Percentiles rank a stretch among this genome's conserved stretches.
Evolutionary conservation across 2,888 invertebrate species (phyloP).

Genomic region (Heliconius erato): DNA sequence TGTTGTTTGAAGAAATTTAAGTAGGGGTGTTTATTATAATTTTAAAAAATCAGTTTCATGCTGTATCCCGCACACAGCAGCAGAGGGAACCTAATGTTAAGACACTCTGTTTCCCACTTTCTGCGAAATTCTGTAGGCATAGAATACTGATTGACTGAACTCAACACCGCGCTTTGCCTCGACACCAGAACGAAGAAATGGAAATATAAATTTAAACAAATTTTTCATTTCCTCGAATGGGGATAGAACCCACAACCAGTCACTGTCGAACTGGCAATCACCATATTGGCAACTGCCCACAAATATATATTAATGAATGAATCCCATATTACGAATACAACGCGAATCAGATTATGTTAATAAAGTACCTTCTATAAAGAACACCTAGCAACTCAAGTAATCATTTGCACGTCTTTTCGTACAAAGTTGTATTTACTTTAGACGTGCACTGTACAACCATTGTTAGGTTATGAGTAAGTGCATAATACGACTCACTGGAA

Average conservation of each 20-base stretch:
- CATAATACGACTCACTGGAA: conserved; percentile 60
- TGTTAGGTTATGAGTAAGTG: conserved; percentile 67
- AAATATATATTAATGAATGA: conserved; percentile 46
- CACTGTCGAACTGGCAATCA: no score
- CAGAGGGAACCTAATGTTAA: no score
- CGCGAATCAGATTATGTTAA: conserved; percentile 72
- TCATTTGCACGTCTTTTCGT: neutral
- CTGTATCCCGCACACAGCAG: no score
- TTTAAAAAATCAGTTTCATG: no score
- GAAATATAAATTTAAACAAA: no score
- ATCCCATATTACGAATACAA: conserved; percentile 52
- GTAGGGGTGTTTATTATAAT: neutral
- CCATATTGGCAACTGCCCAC: neutral
- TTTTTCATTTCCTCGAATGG: no score
- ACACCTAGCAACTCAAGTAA: conserved; percentile 29
- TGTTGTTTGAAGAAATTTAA: conserved; percentile 7
- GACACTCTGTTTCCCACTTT: no score
- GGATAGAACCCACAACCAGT: no score
- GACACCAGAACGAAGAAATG: no score
- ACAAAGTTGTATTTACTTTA: conserved; percentile 2
- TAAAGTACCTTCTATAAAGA: conserved; percentile 54
- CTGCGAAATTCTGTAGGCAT: no score
- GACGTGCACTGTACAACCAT: conserved; percentile 53
- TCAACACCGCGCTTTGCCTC: no score
- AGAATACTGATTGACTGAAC: no score